phyloP scores from a whole-genome alignment of 2,797 vertebrate species.

The Sebastes steindachneri region DNA sequence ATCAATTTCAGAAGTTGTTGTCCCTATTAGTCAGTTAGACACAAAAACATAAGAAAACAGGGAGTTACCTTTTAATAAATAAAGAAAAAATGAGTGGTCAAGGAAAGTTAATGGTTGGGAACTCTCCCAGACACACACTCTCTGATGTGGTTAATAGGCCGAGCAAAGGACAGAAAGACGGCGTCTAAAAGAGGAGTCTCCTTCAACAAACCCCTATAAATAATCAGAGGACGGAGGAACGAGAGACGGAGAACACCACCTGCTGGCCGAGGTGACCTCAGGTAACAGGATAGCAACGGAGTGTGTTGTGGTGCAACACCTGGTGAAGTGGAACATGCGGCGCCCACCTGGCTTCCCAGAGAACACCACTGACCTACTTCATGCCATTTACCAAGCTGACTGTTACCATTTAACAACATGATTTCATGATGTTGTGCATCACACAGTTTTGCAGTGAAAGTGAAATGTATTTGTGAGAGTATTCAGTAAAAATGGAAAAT shows the following conservation, averaged over 20 bases:
- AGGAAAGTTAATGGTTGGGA: not conserved
- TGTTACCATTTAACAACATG: not conserved
- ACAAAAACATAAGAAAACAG: too few relatives aligned
- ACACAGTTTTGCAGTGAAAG: not conserved
- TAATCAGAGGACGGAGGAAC: constrained; percentile 24
- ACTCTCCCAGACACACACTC: not conserved
- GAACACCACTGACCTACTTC: not conserved
- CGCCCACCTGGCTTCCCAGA: not conserved
- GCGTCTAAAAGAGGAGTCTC: constrained; percentile 4
- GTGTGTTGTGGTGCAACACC: constrained; percentile 15
- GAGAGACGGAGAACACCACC: constrained; percentile 25
- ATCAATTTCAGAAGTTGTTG: fast-evolving
- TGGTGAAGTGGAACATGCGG: not conserved
- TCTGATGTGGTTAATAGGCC: not conserved
- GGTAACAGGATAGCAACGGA: constrained; percentile 25
- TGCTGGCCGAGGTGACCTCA: constrained; percentile 21
- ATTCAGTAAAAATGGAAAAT: not conserved
- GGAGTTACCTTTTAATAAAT: not conserved
- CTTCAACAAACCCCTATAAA: constrained; percentile 30
- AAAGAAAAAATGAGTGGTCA: not conserved
- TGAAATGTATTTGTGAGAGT: not conserved
- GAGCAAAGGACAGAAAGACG: not conserved
- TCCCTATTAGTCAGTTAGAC: too few relatives aligned
- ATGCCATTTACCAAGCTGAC: not conserved
- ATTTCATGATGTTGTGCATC: not conserved